Conservation (phyloP, 64 coral and sea anemone genomes). For the Porites australiensis region DNA sequence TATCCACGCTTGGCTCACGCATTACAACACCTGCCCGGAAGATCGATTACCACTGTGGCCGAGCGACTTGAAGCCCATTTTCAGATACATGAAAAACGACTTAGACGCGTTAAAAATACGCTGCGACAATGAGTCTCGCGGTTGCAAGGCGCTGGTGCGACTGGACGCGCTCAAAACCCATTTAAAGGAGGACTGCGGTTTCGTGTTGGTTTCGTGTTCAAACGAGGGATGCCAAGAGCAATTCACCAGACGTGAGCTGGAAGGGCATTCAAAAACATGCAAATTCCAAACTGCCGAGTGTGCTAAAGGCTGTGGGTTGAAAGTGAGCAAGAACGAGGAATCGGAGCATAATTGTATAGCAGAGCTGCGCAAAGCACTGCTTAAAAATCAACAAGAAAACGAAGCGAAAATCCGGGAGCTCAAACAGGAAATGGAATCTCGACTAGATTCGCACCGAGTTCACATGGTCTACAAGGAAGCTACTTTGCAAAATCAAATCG, state of each 20-base stretch:
- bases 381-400: conserved; percentile 69
- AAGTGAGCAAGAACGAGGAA: conserved; percentile 81
- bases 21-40: conserved; percentile 94
- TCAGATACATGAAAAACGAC: conserved; percentile 97
- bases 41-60: conserved; percentile 85
- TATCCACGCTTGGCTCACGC: conserved; percentile 86
- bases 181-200: conserved; percentile 87
- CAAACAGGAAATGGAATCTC: conserved; percentile 73
- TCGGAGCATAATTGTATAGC: conserved; percentile 84
- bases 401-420: conserved; percentile 42
- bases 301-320: conserved; percentile 78
- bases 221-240: conserved; percentile 82
- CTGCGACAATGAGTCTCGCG: conserved; percentile 84
- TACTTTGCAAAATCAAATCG: conserved; percentile 88
- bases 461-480: conserved; percentile 95
- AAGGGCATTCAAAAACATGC: conserved; percentile 72
- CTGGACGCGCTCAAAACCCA: conserved; percentile 72
- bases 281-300: conserved; percentile 82
- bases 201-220: conserved; percentile 58
- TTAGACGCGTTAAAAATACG: conserved; percentile 81
- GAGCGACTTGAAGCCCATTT: conserved; percentile 92
- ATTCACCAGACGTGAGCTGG: conserved; percentile 74
- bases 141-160: conserved; percentile 72
- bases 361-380: conserved; percentile 71
- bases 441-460: conserved; percentile 85